Evolutionary conservation across 2,888 invertebrate species (phyloP).

Genomic region (Tenodera sinensis): DNA sequence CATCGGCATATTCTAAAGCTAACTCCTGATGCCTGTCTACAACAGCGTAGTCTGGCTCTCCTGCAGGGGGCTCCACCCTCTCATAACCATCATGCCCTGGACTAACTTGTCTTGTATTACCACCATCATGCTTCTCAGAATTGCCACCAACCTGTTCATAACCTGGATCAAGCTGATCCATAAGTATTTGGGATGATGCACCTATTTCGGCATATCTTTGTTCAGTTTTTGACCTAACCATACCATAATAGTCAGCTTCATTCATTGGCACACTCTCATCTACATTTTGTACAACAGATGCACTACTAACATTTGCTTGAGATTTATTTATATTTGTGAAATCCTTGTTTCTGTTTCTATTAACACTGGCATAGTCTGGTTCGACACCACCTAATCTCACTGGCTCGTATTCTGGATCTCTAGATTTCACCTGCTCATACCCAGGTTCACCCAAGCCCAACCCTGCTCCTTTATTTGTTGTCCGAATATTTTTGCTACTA

Average conservation of each 20-base stretch:
- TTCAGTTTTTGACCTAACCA: neutral
- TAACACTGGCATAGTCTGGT: conserved; percentile 19
- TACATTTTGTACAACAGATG: neutral
- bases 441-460: conserved; percentile 17
- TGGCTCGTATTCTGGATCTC: conserved; percentile 54
- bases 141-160: neutral
- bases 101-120: neutral
- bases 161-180: neutral
- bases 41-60: conserved; percentile 19
- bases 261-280: neutral
- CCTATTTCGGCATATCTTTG: neutral
- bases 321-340: neutral
- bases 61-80: conserved; percentile 5
- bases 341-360: conserved; percentile 3
- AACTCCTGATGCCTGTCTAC: neutral
- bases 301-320: neutral
- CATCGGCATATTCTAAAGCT: neutral
- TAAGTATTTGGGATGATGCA: neutral
- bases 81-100: conserved; percentile 26
- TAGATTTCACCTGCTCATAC: conserved; percentile 23
- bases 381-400: conserved; percentile 39
- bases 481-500: neutral
- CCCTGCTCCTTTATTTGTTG: conserved; percentile 17
- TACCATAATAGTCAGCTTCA: neutral
- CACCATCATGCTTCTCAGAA: neutral